Conservation (phyloP, 2,113 vertebrate species). For the Circaetus cinerascens region DNA sequence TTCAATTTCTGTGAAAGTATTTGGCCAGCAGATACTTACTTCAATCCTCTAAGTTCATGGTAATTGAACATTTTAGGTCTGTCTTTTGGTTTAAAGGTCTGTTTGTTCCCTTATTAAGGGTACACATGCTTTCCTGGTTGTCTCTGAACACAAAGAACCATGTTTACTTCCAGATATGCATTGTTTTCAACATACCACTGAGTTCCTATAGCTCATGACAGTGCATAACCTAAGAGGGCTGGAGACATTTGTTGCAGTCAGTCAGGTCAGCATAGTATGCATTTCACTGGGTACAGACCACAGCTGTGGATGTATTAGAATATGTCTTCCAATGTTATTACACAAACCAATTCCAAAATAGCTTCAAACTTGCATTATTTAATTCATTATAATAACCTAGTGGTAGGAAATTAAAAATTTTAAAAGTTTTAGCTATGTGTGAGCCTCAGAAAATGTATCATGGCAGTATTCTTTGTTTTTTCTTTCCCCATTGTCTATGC, state of each 20-base stretch:
- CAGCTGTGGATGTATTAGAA: neutral
- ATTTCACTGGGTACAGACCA: neutral
- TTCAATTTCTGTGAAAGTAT: neutral
- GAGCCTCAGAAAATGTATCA: neutral
- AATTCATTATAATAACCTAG: neutral
- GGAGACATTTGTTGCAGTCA: neutral
- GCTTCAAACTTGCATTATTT: neutral
- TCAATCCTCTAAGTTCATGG: neutral
- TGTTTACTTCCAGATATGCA: neutral
- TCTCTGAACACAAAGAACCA: neutral
- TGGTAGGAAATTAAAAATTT: neutral
- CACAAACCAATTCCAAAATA: neutral
- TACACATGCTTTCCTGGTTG: neutral
- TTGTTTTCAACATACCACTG: neutral
- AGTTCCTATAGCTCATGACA: neutral
- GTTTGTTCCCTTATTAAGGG: neutral
- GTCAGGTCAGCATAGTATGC: neutral
- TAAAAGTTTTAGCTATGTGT: neutral
- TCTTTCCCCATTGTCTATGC: neutral
- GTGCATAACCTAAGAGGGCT: neutral
- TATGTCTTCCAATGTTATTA: neutral
- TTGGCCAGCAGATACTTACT: neutral
- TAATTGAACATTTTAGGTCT: neutral
- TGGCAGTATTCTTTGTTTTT: neutral
- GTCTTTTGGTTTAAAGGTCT: neutral